Evolutionary conservation across 2,797 vertebrate species (phyloP), one percentile per base, ranked within the genome.

Genomic region (Coregonus ussuriensis): DNA sequence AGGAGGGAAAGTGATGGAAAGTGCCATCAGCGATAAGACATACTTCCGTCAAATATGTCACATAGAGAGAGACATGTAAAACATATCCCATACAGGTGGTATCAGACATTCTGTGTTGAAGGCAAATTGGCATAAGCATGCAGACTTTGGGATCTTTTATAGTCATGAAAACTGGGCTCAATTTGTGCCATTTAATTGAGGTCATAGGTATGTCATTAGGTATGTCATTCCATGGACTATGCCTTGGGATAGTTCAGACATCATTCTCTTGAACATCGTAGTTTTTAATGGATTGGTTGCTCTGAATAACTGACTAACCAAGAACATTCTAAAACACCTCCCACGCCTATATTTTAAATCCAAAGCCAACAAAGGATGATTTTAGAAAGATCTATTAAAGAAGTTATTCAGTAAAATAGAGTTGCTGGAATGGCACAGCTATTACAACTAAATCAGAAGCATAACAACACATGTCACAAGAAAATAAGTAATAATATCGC

Each of bases 1-100:
- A 29, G 59, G 25, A 13, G 16, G 7, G 16, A 76, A 76, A 69
- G 37, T 2, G 33, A 21, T 11, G 33, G 54, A 29, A 16, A 35
- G 18, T 62, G 21, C 37, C 70, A 56, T 66, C 71, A 21, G 18
- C 31, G 1, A 62, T 15, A 68, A 11, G 18, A 75, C 51, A 52
- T 59, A 74, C 66, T 35, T 74, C 66, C 79, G 73, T 70, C 70
- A 72, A 65, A 4, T 79, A 72, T 53, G 67, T 75, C 65, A 54
- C 82, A 74, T 66, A 83, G 0, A 77, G 63, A 84, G 31, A 75
- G 66, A 77, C 87, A 85, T 84, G 90, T 87, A 71, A 77, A 76
- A 80, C 92, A 81, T 37, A 83, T 90, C 80, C 78, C 77, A 51
- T 35, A 77, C 72, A 72, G 82, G 80, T 29, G 70, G 51, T 52